phyloP scores from a whole-genome alignment of 2,888 invertebrate genomes.

The Gymnoscelis rufifasciata region DNA sequence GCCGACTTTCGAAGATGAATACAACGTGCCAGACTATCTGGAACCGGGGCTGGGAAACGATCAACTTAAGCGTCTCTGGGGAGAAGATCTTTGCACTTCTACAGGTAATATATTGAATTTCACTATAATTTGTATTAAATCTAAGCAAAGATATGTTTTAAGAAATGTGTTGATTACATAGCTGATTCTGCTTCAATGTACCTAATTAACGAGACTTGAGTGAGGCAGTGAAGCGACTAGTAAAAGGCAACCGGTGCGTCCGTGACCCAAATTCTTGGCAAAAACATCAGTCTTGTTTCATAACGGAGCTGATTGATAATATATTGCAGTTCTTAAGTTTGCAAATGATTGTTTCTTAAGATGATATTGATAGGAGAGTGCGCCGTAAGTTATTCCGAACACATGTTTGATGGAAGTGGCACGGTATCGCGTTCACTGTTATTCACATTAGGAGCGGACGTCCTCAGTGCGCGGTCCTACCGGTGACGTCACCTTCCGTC shows the following conservation, averaged over 20 bases:
- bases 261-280: conserved; percentile 68
- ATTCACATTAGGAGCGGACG: conserved; percentile 58
- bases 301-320: conserved; percentile 47
- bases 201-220: conserved; percentile 52
- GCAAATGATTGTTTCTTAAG: conserved; percentile 3
- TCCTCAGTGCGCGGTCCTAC: conserved; percentile 56
- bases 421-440: conserved; percentile 46
- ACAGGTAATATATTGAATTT: conserved; percentile 46
- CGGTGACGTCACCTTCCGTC: conserved; percentile 66
- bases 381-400: conserved; percentile 34
- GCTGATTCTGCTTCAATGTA: conserved; percentile 33
- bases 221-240: conserved; percentile 66
- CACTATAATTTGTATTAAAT: too few relatives aligned
- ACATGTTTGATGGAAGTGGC: conserved; percentile 36
- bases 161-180: too few relatives aligned
- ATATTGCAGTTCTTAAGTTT: conserved; percentile 36
- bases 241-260: conserved; percentile 65
- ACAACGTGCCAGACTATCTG: conserved; percentile 85
- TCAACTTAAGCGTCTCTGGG: conserved; percentile 87
- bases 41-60: conserved; percentile 93
- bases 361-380: neutral
- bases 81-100: conserved; percentile 81
- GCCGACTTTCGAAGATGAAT: conserved; percentile 84
- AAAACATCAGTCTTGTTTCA: conserved; percentile 57
- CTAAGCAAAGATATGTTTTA: too few relatives aligned